These are phyloP conservation scores for Lagenorhynchus albirostris DNA, from an alignment of 2,113 vertebrate genomes.

Conservation along the genomic window DNA sequence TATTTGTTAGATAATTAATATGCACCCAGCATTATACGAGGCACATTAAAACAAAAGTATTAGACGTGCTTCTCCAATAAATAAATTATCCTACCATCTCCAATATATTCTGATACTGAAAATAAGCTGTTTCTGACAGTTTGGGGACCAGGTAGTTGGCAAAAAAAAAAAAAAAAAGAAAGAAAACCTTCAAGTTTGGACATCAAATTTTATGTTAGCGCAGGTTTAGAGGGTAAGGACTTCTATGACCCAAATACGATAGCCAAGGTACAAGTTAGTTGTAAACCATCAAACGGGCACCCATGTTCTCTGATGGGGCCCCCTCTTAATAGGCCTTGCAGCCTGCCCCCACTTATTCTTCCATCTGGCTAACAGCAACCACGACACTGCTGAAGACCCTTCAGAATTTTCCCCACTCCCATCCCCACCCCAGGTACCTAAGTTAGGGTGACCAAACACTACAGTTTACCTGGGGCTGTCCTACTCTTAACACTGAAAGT, in stretches of 20 bases:
- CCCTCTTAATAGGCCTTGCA: background rate
- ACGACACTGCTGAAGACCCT: background rate
- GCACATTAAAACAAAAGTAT: background rate
- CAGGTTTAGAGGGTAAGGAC: background rate
- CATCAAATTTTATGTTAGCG: background rate
- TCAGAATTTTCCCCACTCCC: background rate
- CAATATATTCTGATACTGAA: background rate
- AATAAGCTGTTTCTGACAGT: background rate
- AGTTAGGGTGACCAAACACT: background rate
- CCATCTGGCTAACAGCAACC: no score
- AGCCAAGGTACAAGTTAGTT: background rate
- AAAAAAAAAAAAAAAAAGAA: background rate
- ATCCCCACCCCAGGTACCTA: fast-evolving
- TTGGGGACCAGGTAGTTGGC: background rate
- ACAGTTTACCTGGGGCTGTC: background rate
- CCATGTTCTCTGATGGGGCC: background rate
- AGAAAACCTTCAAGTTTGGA: background rate
- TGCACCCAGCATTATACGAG: background rate
- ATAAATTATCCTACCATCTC: background rate
- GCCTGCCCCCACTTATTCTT: fast-evolving
- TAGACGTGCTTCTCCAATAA: background rate
- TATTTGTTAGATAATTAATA: background rate
- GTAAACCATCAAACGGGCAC: background rate
- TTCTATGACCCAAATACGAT: background rate
- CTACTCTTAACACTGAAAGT: background rate